Conservation (phyloP, 2,888 invertebrate genomes). For the Leptothorax acervorum region DNA sequence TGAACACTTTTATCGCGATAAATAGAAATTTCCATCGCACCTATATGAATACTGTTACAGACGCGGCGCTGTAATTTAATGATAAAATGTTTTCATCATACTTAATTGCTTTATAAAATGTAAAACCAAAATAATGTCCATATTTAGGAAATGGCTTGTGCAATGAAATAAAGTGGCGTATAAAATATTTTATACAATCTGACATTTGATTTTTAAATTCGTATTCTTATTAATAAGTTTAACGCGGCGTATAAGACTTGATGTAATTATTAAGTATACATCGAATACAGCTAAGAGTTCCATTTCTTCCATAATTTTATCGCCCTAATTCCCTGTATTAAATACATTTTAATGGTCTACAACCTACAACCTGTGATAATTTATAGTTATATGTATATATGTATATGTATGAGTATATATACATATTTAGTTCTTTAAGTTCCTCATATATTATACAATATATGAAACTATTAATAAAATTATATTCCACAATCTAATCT, state of each 20-base stretch:
- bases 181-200: constrained; percentile 29
- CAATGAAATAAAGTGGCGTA: constrained; percentile 25
- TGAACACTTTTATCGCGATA: constrained; percentile 29
- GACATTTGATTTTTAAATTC: neutral
- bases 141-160: constrained; percentile 29
- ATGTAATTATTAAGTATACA: neutral
- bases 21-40: constrained; percentile 37
- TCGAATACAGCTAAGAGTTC: neutral
- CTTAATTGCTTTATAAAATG: constrained; percentile 41
- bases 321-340: neutral
- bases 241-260: neutral
- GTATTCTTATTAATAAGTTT: constrained; percentile 3
- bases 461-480: neutral
- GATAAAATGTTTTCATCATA: constrained; percentile 46
- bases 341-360: neutral
- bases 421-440: neutral
- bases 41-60: neutral
- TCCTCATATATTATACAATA: neutral
- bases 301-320: neutral
- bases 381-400: no score
- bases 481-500: neutral
- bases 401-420: no score
- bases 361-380: neutral
- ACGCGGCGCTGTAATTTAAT: constrained; percentile 11
- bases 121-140: constrained; percentile 29